phyloP scores from a whole-genome alignment of 2,888 invertebrate genomes.

The Tupiocoris notatus region DNA sequence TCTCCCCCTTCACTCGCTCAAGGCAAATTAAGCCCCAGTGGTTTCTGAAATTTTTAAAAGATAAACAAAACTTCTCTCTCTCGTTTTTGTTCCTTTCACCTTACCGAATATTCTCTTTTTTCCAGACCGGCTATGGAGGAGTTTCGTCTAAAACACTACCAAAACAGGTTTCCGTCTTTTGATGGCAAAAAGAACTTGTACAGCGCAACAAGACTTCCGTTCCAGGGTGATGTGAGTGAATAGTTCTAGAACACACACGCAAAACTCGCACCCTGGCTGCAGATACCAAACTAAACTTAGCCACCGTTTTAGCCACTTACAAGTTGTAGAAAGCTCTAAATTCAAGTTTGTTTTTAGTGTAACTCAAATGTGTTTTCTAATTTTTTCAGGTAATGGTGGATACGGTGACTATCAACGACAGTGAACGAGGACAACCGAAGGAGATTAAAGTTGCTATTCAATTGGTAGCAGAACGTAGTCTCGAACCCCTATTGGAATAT shows the following conservation, averaged over 20 bases:
- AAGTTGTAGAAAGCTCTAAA: too few species aligned
- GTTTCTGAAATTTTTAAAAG: too few species aligned
- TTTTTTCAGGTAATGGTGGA: conserved; percentile 12
- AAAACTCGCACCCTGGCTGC: too few species aligned
- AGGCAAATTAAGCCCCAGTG: too few species aligned
- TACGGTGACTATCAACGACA: conserved; percentile 54
- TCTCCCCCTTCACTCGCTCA: too few species aligned
- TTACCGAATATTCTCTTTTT: too few species aligned
- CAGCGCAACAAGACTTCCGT: conserved; percentile 56
- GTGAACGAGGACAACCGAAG: conserved; percentile 51
- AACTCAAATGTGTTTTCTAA: too few species aligned
- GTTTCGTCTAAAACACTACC: conserved; percentile 54
- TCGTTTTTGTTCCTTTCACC: too few species aligned
- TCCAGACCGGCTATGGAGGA: conserved; percentile 51
- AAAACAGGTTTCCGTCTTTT: conserved; percentile 62
- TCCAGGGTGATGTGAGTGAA: conserved; percentile 51
- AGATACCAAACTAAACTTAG: too few species aligned
- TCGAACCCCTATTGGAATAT: conserved; percentile 54
- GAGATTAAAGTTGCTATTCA: conserved; percentile 59
- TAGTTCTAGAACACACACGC: not conserved
- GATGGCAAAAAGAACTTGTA: conserved; percentile 73
- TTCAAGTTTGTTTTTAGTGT: too few species aligned
- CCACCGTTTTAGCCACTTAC: too few species aligned
- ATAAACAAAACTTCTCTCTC: too few species aligned
- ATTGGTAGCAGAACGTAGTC: conserved; percentile 59